Evolutionary conservation across 2,797 vertebrate species (phyloP).

Genomic region (Peromyscus nudipes): DNA sequence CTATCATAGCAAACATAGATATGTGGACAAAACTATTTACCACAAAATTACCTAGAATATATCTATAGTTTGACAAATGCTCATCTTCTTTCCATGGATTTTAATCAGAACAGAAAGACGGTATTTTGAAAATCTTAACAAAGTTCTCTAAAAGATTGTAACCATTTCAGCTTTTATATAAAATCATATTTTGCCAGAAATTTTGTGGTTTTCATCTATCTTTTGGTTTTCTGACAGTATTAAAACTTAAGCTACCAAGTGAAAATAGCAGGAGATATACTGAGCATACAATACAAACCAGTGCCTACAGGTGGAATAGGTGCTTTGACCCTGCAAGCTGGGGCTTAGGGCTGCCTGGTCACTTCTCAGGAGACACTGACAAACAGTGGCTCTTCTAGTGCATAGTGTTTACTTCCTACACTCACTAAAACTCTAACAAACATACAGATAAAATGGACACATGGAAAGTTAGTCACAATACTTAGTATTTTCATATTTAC

Average conservation of each 20-base stretch:
- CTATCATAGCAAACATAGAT: not conserved
- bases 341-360: not conserved
- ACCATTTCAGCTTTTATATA: not conserved
- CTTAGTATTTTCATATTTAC: conserved; percentile 85
- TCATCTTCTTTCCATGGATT: not conserved
- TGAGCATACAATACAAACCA: conserved; percentile 11
- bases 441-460: conserved; percentile 47
- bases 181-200: conserved; percentile 21
- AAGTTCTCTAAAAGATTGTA: conserved; percentile 14
- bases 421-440: conserved; percentile 41
- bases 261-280: not conserved
- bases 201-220: not conserved
- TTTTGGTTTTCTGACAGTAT: conserved; percentile 50
- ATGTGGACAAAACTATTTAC: not conserved
- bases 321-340: not conserved
- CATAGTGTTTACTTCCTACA: not conserved
- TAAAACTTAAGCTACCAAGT: not conserved
- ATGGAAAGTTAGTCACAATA: conserved; percentile 74
- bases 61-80: not conserved
- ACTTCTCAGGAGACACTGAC: conserved; percentile 31
- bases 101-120: conserved; percentile 44
- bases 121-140: not conserved
- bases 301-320: not conserved
- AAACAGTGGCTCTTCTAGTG: not conserved
- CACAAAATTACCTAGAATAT: not conserved